A percentile compares a stretch with the other conserved stretches of the same genome.
phyloP scores from a whole-genome alignment of 2,113 vertebrate genomes.

The Origma solitaria region DNA sequence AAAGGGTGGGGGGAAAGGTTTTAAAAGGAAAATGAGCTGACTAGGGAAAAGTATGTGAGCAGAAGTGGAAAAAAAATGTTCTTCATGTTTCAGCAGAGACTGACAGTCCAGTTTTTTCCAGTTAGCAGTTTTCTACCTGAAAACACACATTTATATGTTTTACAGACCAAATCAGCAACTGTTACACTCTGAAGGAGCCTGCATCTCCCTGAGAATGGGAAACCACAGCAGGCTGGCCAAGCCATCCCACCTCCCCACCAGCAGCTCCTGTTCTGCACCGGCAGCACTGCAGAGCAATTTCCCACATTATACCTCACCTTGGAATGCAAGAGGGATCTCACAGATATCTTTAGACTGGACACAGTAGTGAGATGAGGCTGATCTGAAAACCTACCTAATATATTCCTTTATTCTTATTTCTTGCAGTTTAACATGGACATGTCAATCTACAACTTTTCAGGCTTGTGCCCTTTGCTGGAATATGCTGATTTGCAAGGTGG shows the following conservation, averaged over 20 bases:
- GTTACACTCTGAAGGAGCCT: not conserved
- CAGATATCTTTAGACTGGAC: not conserved
- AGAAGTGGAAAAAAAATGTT: not conserved
- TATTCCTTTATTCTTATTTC: not conserved
- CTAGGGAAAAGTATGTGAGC: not conserved
- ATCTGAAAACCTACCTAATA: not conserved
- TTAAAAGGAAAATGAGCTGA: not conserved
- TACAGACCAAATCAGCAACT: not conserved
- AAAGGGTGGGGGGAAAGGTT: rapidly evolving
- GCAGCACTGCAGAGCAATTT: not conserved
- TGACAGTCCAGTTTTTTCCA: not conserved
- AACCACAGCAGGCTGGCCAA: not conserved
- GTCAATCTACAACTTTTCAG: not conserved
- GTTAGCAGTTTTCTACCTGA: not conserved
- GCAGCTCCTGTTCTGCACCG: not conserved
- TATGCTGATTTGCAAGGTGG: not conserved
- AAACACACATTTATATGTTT: not conserved
- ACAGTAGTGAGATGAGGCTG: not conserved
- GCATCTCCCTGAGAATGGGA: not conserved
- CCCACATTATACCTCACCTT: not conserved
- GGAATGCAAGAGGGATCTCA: not conserved
- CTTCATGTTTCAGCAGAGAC: not conserved
- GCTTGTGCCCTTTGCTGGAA: not conserved
- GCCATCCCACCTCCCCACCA: not conserved
- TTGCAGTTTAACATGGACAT: not conserved